These are phyloP conservation scores for Argyrosomus japonicus DNA, from an alignment of 2,113 vertebrate species.

Conservation along the genomic window DNA sequence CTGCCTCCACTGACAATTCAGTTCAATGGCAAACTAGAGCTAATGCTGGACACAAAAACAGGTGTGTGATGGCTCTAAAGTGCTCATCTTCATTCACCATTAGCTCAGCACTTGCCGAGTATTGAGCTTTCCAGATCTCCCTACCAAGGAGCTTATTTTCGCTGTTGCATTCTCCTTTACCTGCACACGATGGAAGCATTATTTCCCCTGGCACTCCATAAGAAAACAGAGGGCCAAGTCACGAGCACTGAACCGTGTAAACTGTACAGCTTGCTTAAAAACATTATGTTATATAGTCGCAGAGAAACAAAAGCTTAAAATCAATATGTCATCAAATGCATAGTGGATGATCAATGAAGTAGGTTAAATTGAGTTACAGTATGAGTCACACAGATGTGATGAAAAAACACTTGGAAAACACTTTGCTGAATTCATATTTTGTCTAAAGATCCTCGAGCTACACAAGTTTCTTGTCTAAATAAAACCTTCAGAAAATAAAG, in stretches of 20 bases:
- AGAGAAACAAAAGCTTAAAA: slow-evolving; percentile 43
- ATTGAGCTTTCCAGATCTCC: neutral
- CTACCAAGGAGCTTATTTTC: slow-evolving; percentile 16
- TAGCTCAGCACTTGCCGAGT: slow-evolving; percentile 9
- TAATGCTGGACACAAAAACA: neutral
- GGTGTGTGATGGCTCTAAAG: slow-evolving; percentile 4
- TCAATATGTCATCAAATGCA: slow-evolving; percentile 58
- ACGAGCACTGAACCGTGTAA: slow-evolving; percentile 39
- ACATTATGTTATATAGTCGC: slow-evolving; percentile 23
- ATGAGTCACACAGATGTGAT: slow-evolving; percentile 19
- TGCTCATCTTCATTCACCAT: slow-evolving; percentile 44
- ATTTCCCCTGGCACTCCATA: slow-evolving; percentile 41
- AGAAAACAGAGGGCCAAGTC: slow-evolving; percentile 38
- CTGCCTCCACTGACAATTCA: slow-evolving; percentile 35
- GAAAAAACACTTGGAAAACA: neutral
- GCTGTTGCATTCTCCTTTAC: slow-evolving; percentile 17
- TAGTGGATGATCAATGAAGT: slow-evolving; percentile 32
- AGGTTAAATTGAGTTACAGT: slow-evolving; percentile 15
- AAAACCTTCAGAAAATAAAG: slow-evolving; percentile 37
- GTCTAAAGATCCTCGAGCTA: slow-evolving; percentile 1
- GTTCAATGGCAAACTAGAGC: slow-evolving; percentile 23
- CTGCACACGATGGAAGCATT: slow-evolving; percentile 32
- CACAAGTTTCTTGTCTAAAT: neutral
- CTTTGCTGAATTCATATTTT: neutral
- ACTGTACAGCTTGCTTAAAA: slow-evolving; percentile 49